Base-by-base conservation (phyloP, 2,888 invertebrate genomes). In the Tiphia femorata region DNA sequence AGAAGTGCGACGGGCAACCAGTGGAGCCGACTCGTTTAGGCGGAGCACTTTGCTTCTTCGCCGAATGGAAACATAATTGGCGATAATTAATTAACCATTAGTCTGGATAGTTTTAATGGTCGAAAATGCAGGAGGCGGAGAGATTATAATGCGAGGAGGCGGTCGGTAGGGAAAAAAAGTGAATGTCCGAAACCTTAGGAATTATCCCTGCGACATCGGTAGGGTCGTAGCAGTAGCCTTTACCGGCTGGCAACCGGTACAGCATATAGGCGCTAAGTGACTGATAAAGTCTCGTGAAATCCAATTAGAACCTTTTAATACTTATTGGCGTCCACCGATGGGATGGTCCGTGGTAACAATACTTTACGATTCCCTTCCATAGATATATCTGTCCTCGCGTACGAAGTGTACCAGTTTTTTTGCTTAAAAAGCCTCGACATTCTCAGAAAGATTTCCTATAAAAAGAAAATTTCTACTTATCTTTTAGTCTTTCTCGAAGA, bases 281-380 rank as follows among this genome's bases (percentile, higher is more conserved):
- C 72, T 67, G 72, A 70, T 75, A 67, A 72, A 73, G 54, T 62
- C 61, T 55, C 67, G 71, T 62, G 57, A 68, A 73, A 77, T 76
- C 64, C 58, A 77, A 75, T 77, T 76, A 76, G 66, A 64, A 67
- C 67, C 68, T 73, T 74, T 73, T 76, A 69, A 70, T 74, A 65
- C 66, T 71, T 72, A 77, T 67, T 58, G 61, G 59, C 41, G 58
- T 41, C 59, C 61, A 38, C 46, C 33, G 58, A 58, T 38, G 58
- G 41, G 55, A 56, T 19, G 42, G 16, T 38, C 42, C 57, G 53
- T 53, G 47, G 49, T 56, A 42, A 50, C 58, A 48, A 62, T 57
- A 54, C 54, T 58, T 69, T 52, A 62, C 58, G 47, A 65, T 67
- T 65, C 35, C 62, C 58, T 51, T 53, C 29, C 47, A 6, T 6